Base-by-base conservation (phyloP, 2,113 vertebrate species). In the Mirza zaza region DNA sequence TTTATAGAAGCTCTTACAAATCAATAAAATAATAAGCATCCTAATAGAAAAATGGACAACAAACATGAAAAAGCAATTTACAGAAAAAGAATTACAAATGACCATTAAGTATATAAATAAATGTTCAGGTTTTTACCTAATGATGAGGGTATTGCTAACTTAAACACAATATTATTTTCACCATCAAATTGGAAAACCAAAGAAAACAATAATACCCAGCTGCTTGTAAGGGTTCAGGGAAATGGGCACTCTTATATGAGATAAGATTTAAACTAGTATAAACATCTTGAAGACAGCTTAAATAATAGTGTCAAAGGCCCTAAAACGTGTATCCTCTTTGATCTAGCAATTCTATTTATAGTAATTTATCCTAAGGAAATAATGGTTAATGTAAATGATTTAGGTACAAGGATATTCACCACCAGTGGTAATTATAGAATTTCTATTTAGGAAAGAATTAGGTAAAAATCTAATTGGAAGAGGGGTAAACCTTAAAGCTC, bases 1-100 rank as follows among this genome's bases (percentile, higher is more conserved):
- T 63, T 73, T 90, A 87, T 21, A 34, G 71, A 71, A 21, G 25
- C 25, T 73, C 15, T 67, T 90, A 90, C n/a, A 84, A 77, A 82
- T 76, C 12, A 95, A 52, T 50, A 91, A 93, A 79, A 82, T 65
- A 45, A 79, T 80, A 87, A 94, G 10, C 50, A 93, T 79, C n/a
- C n/a, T 83, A 84, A 71, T 7, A 77, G 75, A 83, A 93, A 96
- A 96, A 80, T 27, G 36, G 45, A 12, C n/a, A 84, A 71, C 25
- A 29, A 79, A 59, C 17, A 68, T 48, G 52, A 73, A 86, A 90
- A 83, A 52, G 18, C 23, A 70, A 80, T 79, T 65, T 50, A 82
- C 0, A 89, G 55, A 89, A 87, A 95, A 85, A 71, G 21, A 84
- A 45, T 90, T 42, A 75, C 0, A 75, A 77, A 68, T 50, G 27